phyloP scores from a whole-genome alignment of 1,140 invertebrate species.

The Campodea augens region DNA sequence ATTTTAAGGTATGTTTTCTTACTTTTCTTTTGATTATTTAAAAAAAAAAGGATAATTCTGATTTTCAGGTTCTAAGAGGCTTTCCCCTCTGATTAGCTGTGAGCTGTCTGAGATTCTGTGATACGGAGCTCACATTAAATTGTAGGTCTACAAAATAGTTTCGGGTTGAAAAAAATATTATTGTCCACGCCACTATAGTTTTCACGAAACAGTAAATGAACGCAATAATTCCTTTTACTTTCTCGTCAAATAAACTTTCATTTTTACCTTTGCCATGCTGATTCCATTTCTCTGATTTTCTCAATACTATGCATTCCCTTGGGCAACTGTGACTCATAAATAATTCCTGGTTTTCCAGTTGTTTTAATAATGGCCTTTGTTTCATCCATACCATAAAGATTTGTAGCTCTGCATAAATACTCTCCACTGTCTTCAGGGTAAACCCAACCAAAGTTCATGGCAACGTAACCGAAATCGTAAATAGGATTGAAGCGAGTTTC shows the following conservation, averaged over 20 bases:
- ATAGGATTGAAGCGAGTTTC: conserved; percentile 79
- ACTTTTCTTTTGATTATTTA: no score
- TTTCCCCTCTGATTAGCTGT: no score
- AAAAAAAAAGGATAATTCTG: no score
- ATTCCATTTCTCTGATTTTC: conserved; percentile 91
- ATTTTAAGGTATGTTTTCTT: no score
- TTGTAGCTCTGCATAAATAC: conserved; percentile 74
- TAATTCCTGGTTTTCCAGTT: conserved; percentile 70
- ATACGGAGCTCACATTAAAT: no score
- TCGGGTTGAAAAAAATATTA: no score
- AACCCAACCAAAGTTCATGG: conserved; percentile 90
- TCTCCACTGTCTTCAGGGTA: conserved; percentile 82
- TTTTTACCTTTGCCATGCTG: conserved; percentile 64
- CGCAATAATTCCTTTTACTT: no score
- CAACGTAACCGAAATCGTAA: conserved; percentile 90
- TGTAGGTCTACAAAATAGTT: no score
- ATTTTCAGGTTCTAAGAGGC: no score
- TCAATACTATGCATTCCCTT: conserved; percentile 90
- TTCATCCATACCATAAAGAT: conserved; percentile 75
- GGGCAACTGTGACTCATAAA: conserved; percentile 79
- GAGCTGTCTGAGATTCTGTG: no score
- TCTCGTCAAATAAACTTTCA: conserved; percentile 2
- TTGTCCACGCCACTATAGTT: no score
- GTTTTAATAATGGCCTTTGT: conserved; percentile 64
- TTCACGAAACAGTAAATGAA: no score